phyloP scores from a whole-genome alignment of 53 echinoderm and acorn worm genomes.

The Mesocentrotus franciscanus region DNA sequence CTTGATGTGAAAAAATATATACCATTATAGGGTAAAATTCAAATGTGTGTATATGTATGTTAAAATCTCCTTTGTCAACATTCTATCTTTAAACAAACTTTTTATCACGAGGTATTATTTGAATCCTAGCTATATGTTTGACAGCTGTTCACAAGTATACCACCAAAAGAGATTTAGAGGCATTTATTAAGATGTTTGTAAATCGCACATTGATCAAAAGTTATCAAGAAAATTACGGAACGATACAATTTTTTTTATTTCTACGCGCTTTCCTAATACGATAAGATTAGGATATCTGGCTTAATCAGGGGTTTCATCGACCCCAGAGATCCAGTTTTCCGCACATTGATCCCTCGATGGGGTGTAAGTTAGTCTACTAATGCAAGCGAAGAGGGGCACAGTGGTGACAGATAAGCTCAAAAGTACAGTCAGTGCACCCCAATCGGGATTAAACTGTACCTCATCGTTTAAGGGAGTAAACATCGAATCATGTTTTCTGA shows the following conservation, averaged over 20 bases:
- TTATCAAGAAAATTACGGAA: not conserved
- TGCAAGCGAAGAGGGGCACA: conserved; percentile 31
- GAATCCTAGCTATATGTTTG: not conserved
- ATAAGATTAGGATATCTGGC: conserved; percentile 47
- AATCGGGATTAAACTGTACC: conserved; percentile 50
- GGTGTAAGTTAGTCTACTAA: conserved; percentile 38
- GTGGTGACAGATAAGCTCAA: conserved; percentile 55
- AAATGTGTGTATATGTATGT: not conserved
- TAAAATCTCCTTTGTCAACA: not conserved
- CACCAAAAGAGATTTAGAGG: conserved; percentile 27
- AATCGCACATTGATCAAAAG: conserved; percentile 16
- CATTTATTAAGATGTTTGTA: conserved; percentile 27
- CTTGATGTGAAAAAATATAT: not conserved
- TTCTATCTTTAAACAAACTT: not conserved
- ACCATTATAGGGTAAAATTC: not conserved
- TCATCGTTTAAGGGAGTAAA: conserved; percentile 32
- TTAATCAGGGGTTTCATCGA: conserved; percentile 53
- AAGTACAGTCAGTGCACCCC: conserved; percentile 58
- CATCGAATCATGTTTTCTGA: not conserved
- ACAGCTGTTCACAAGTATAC: conserved; percentile 38
- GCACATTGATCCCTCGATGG: conserved; percentile 46
- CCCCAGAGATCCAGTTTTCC: conserved; percentile 50
- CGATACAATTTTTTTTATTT: not conserved
- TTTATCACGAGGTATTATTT: not conserved
- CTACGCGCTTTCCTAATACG: conserved; percentile 3